phyloP scores from a whole-genome alignment of 2,888 invertebrate genomes.

The Macrophya alboannulata region DNA sequence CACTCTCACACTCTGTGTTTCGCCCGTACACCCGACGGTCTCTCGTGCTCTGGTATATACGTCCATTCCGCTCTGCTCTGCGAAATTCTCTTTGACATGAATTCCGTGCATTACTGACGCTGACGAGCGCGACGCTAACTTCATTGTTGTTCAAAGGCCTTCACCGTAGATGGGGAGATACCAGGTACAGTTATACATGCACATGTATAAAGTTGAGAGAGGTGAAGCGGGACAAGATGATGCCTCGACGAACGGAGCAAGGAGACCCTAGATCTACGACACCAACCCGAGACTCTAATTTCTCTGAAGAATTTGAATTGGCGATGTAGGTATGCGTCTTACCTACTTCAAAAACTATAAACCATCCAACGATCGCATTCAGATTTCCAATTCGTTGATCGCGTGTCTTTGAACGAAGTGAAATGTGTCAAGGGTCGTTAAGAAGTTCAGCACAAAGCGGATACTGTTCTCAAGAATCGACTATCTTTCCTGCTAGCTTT shows the following conservation, averaged over 20 bases:
- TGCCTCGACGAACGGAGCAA: neutral
- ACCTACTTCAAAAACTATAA: too few species aligned
- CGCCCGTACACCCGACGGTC: constrained; percentile 24
- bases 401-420: neutral
- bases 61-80: constrained; percentile 63
- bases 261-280: constrained; percentile 23
- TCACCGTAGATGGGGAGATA: constrained; percentile 37
- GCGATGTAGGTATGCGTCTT: neutral
- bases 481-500: too few species aligned
- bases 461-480: too few species aligned
- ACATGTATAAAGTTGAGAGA: constrained; percentile 11
- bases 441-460: too few species aligned
- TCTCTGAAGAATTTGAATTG: constrained; percentile 15
- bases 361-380: neutral
- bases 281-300: constrained; percentile 27
- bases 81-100: constrained; percentile 76
- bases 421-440: too few species aligned
- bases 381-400: neutral
- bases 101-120: constrained; percentile 76
- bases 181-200: constrained; percentile 36
- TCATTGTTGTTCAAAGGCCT: constrained; percentile 77
- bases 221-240: constrained; percentile 29
- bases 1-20: constrained; percentile 30
- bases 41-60: constrained; percentile 1
- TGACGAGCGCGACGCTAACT: constrained; percentile 76